Conservation (phyloP, 1,140 invertebrate species). For the Bombus ignitus region DNA sequence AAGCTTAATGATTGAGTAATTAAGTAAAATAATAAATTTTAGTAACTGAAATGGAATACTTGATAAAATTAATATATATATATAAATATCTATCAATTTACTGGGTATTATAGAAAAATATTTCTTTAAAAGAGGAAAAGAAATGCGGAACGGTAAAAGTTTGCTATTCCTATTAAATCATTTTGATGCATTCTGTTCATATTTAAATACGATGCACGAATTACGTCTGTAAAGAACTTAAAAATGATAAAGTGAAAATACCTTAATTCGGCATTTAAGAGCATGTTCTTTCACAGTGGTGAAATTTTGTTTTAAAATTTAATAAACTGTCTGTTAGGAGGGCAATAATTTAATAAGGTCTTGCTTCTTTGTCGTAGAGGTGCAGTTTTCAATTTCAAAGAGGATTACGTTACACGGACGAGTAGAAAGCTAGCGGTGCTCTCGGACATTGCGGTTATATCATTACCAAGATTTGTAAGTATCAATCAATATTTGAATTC, state of each 20-base stretch:
- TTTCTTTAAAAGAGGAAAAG: too few relatives aligned
- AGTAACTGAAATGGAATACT: too few relatives aligned
- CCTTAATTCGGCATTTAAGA: not conserved
- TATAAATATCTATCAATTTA: too few relatives aligned
- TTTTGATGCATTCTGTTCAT: too few relatives aligned
- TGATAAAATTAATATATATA: too few relatives aligned
- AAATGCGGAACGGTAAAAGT: too few relatives aligned
- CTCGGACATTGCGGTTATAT: not conserved
- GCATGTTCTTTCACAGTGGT: not conserved
- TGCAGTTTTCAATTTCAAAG: constrained; percentile 17
- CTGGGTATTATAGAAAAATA: too few relatives aligned
- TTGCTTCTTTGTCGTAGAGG: not conserved
- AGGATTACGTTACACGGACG: not conserved
- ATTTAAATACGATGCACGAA: too few relatives aligned
- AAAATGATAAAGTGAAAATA: not conserved
- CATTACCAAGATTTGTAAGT: not conserved
- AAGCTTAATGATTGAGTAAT: too few relatives aligned
- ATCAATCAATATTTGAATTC: not conserved
- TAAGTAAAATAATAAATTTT: too few relatives aligned
- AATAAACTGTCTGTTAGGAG: not conserved
- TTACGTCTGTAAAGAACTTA: not conserved
- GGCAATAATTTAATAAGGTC: not conserved
- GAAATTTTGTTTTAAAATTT: not conserved
- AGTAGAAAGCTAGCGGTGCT: constrained; percentile 11
- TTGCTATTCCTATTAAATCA: too few relatives aligned